A percentile compares a stretch with the other conserved stretches of the same genome.
phyloP scores from a whole-genome alignment of 2,888 invertebrate species.

The Zele albiditarsus region DNA sequence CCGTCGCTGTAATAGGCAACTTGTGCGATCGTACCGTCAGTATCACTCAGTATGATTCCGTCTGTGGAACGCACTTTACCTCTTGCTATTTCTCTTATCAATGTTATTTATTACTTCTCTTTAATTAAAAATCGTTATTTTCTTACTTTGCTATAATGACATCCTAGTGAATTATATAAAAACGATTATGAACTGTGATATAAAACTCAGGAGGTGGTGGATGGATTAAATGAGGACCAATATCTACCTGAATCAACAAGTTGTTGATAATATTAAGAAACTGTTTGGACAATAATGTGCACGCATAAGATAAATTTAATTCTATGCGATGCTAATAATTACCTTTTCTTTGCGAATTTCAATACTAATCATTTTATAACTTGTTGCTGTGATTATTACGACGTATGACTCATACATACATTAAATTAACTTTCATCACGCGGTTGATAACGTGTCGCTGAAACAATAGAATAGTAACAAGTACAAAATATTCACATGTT shows the following conservation, averaged over 20 bases:
- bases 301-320: too few species aligned
- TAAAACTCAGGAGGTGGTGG: not conserved
- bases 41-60: not conserved
- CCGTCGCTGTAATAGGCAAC: slow-evolving; percentile 6
- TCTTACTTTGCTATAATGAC: not conserved
- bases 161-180: not conserved
- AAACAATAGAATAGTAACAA: not conserved
- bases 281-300: too few species aligned
- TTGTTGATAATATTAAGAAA: not conserved
- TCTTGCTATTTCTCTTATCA: not conserved
- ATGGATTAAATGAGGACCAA: not conserved
- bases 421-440: not conserved
- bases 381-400: not conserved
- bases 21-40: not conserved
- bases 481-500: not conserved
- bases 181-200: not conserved
- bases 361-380: not conserved
- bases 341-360: not conserved
- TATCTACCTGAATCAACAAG: slow-evolving; percentile 20
- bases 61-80: not conserved
- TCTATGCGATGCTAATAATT: not conserved
- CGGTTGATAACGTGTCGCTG: not conserved
- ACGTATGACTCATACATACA: not conserved
- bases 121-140: too few species aligned
- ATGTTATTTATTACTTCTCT: too few species aligned